Evolutionary conservation across 2,113 vertebrate genomes (phyloP).

Genomic region (Campylorhamphus procurvoides): DNA sequence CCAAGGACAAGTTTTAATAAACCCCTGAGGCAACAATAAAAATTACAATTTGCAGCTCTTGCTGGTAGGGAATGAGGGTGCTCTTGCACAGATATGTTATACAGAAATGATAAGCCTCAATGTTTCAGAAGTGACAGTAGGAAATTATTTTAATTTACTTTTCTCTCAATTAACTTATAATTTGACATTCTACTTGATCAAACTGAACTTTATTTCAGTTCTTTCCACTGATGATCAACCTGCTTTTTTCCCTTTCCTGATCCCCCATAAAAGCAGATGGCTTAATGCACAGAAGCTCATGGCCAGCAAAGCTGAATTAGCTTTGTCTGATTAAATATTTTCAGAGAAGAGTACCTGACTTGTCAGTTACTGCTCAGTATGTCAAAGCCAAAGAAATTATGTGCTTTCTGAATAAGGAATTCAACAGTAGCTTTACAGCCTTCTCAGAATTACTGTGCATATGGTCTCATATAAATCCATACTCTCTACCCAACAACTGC

Average conservation of each 20-base stretch:
- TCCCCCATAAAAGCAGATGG: constrained; percentile 17
- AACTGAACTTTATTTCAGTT: background rate
- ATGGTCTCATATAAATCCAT: background rate
- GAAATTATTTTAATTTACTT: background rate
- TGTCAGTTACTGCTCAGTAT: background rate
- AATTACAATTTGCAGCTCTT: background rate
- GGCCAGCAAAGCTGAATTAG: constrained; percentile 21
- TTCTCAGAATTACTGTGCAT: background rate
- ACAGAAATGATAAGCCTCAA: background rate
- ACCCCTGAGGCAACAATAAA: background rate
- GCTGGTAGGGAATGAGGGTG: background rate
- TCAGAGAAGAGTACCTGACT: background rate
- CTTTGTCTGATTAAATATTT: constrained; percentile 34
- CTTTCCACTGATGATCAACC: background rate
- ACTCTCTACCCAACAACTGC: background rate
- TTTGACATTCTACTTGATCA: background rate
- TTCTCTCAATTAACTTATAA: background rate
- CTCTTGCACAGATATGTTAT: background rate
- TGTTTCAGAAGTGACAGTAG: background rate
- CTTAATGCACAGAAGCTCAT: background rate
- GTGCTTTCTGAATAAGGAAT: background rate
- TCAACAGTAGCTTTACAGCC: background rate
- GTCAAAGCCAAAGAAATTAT: background rate
- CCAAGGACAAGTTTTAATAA: background rate
- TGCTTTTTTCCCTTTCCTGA: background rate